Percentiles rank a stretch among this genome's conserved stretches.
Evolutionary conservation across 1,140 invertebrate genomes (phyloP).

Genomic region (Ceratitis capitata): DNA sequence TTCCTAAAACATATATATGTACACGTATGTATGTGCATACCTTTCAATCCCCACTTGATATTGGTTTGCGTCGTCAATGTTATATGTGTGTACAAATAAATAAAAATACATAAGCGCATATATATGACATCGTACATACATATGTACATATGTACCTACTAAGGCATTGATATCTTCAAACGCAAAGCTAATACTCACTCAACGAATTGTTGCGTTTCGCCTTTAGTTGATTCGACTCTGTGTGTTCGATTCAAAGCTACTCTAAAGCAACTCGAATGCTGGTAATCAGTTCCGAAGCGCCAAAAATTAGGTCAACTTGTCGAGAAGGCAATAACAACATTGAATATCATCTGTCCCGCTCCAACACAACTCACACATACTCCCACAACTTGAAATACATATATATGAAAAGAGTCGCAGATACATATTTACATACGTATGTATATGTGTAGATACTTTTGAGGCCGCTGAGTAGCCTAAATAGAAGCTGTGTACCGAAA

Average conservation of each 20-base stretch:
- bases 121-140: too few species aligned
- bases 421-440: neutral
- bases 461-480: neutral
- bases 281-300: neutral
- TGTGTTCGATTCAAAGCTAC: neutral
- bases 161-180: too few species aligned
- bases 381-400: neutral
- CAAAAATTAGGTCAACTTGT: constrained; percentile 25
- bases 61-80: neutral
- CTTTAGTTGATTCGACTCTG: neutral
- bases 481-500: neutral
- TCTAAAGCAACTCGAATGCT: neutral
- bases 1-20: neutral
- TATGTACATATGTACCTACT: too few species aligned
- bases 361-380: neutral
- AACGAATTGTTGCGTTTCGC: neutral
- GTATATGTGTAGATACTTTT: too few species aligned
- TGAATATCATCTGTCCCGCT: neutral
- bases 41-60: neutral
- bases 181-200: neutral
- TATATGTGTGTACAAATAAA: too few species aligned
- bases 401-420: neutral
- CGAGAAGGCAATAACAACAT: neutral
- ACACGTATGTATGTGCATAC: neutral
- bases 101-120: too few species aligned